phyloP scores from a whole-genome alignment of 2,888 invertebrate species.

The Habrosyne pyritoides region DNA sequence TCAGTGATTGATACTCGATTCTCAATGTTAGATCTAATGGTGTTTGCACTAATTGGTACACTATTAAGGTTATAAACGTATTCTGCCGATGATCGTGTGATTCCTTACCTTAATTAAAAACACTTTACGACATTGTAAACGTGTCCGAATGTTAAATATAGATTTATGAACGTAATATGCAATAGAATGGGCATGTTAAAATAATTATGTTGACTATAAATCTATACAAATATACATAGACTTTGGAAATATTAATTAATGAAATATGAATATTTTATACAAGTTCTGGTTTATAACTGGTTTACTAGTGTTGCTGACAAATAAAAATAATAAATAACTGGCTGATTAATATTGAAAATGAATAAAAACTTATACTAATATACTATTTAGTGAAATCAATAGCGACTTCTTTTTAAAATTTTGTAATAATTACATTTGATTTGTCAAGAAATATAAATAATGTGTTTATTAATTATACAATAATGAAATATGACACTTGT shows the following conservation, averaged over 20 bases:
- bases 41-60: slow-evolving; percentile 7
- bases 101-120: slow-evolving; percentile 79
- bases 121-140: slow-evolving; percentile 74
- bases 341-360: no score
- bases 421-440: no score
- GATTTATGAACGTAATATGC: slow-evolving; percentile 38
- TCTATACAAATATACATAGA: slow-evolving; percentile 8
- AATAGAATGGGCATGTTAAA: slow-evolving; percentile 38
- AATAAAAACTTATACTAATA: no score
- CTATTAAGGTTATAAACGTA: slow-evolving; percentile 24
- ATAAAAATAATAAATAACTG: background rate
- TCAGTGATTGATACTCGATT: background rate
- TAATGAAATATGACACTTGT: no score
- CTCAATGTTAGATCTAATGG: background rate
- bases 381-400: no score
- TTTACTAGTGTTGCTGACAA: background rate
- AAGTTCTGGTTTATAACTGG: background rate
- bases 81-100: slow-evolving; percentile 64
- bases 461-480: no score
- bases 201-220: slow-evolving; percentile 14
- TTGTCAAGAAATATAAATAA: no score
- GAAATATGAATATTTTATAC: background rate
- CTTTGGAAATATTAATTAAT: slow-evolving; percentile 18
- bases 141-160: slow-evolving; percentile 58
- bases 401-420: no score